Conservation (phyloP, 2,797 vertebrate species). For the Sternarchorhynchus goeldii region DNA sequence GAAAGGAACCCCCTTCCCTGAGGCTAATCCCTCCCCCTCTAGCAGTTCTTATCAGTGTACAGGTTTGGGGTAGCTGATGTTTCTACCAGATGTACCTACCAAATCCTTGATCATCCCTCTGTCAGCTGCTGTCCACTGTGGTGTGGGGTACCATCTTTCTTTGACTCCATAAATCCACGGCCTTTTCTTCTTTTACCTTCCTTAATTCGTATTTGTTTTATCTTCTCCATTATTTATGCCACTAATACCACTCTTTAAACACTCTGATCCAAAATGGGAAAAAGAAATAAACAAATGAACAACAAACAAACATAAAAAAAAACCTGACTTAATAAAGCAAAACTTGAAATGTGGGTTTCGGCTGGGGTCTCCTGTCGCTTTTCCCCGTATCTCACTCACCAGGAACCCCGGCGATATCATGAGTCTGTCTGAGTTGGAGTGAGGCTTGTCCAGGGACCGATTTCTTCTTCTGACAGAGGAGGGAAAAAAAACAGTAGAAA, state of each 20-base stretch:
- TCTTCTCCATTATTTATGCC: no score
- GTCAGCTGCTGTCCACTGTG: background rate
- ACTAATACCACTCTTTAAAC: no score
- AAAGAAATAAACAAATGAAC: no score
- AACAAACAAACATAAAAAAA: no score
- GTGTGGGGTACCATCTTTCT: constrained; percentile 10
- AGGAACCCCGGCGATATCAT: no score
- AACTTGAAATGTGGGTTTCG: no score
- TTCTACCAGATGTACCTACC: background rate
- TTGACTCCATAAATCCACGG: background rate
- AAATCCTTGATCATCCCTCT: background rate
- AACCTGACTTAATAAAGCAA: no score
- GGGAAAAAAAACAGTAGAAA: background rate
- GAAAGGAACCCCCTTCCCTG: no score
- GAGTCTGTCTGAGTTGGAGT: no score
- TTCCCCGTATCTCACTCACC: no score
- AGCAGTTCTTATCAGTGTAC: background rate
- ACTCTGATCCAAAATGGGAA: no score
- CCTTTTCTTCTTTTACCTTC: background rate
- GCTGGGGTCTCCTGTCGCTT: no score
- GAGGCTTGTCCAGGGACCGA: background rate
- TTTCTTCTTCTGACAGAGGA: background rate
- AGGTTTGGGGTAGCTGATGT: background rate
- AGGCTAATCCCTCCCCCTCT: background rate
- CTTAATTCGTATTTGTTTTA: background rate